These are phyloP conservation scores for Euthynnus affinis DNA, from an alignment of 2,797 vertebrate genomes.

Conservation along the genomic window DNA sequence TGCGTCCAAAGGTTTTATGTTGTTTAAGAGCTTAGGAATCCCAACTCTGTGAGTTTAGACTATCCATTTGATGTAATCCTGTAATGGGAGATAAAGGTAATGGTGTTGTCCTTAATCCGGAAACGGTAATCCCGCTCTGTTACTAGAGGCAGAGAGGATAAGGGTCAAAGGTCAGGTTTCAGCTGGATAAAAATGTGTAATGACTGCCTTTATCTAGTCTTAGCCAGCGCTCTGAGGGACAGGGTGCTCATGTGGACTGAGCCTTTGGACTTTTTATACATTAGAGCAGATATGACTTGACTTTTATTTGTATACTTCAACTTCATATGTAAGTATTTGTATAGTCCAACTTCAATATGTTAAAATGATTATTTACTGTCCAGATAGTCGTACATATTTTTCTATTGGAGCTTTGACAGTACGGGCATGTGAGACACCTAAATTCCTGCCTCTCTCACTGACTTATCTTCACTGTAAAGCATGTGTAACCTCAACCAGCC, in stretches of 20 bases:
- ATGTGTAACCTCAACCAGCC: conserved; percentile 57
- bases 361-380: neutral
- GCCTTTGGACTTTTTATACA: neutral
- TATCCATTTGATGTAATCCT: conserved; percentile 64
- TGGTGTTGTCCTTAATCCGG: conserved; percentile 62
- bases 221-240: conserved; percentile 9
- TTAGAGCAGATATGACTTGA: neutral
- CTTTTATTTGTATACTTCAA: neutral
- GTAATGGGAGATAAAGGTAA: conserved; percentile 52
- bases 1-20: conserved; percentile 24
- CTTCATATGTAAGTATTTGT: no score
- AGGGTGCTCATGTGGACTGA: conserved; percentile 5
- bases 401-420: conserved; percentile 51
- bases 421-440: conserved; percentile 46
- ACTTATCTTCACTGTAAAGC: conserved; percentile 54
- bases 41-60: conserved; percentile 22
- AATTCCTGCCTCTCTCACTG: conserved; percentile 40
- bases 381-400: neutral
- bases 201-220: conserved; percentile 40
- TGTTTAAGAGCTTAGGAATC: conserved; percentile 25
- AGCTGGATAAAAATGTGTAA: conserved; percentile 35
- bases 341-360: neutral
- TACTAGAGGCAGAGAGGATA: conserved; percentile 24
- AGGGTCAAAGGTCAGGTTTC: conserved; percentile 55
- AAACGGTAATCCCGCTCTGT: conserved; percentile 44